These are phyloP conservation scores for Druceiella hillmani DNA, from an alignment of 2,888 invertebrate genomes.

Conservation along the genomic window DNA sequence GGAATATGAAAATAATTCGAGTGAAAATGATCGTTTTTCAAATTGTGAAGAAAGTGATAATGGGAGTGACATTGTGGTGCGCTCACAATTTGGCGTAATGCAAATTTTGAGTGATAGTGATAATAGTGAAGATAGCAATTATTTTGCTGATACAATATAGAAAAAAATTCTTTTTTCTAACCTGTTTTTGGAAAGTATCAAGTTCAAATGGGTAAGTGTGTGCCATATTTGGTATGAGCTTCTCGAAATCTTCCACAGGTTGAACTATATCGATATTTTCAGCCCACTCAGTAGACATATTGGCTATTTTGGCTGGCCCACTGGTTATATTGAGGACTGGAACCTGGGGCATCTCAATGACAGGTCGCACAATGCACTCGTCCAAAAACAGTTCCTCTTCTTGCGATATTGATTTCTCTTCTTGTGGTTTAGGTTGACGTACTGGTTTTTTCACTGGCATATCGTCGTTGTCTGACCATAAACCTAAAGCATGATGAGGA, in stretches of 20 bases:
- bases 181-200: conserved; percentile 95
- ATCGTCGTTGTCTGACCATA: conserved; percentile 44
- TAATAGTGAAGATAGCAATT: neutral
- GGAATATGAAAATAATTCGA: too few species aligned
- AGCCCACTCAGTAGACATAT: conserved; percentile 75
- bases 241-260: conserved; percentile 75
- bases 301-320: conserved; percentile 35
- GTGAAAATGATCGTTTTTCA: too few species aligned
- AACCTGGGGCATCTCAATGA: conserved; percentile 41
- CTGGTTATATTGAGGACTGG: conserved; percentile 67
- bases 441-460: conserved; percentile 23
- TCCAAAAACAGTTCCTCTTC: conserved; percentile 40
- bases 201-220: conserved; percentile 85
- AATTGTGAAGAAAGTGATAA: too few species aligned
- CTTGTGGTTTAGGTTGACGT: conserved; percentile 18
- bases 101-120: too few species aligned
- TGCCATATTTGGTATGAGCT: conserved; percentile 78
- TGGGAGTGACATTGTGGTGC: too few species aligned
- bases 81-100: too few species aligned
- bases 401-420: conserved; percentile 27
- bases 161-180: conserved; percentile 24
- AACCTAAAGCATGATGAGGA: conserved; percentile 33
- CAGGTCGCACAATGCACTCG: conserved; percentile 36
- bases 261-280: conserved; percentile 77
- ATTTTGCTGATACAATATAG: conserved; percentile 3